These are phyloP conservation scores for Melanotaenia boesemani DNA, from an alignment of 2,797 vertebrate genomes.

Conservation along the genomic window DNA sequence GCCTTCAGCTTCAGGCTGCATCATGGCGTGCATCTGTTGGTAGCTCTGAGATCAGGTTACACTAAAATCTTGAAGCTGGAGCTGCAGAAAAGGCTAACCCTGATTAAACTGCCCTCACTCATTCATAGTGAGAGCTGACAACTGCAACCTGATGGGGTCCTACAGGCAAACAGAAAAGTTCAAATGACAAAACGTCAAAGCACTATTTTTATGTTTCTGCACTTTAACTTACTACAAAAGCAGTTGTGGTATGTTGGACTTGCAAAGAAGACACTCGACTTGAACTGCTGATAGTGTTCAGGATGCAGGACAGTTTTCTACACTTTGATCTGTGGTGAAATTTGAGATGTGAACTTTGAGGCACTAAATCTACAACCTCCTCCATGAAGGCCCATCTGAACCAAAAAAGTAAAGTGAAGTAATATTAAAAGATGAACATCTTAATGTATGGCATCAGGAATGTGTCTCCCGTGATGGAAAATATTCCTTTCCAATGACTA, in stretches of 20 bases:
- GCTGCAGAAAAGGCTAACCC: slow-evolving; percentile 4
- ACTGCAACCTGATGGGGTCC: background rate
- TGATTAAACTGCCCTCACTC: background rate
- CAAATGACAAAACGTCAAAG: too few relatives aligned
- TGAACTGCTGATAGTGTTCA: too few relatives aligned
- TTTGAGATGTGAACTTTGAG: background rate
- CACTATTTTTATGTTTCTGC: too few relatives aligned
- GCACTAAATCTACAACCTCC: background rate
- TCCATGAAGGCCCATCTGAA: too few relatives aligned
- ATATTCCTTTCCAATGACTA: background rate
- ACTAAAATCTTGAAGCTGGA: slow-evolving; percentile 20
- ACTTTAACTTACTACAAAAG: too few relatives aligned
- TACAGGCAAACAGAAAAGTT: background rate
- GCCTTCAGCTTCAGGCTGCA: slow-evolving; percentile 34
- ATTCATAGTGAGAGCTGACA: background rate
- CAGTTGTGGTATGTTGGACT: too few relatives aligned
- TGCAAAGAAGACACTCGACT: too few relatives aligned
- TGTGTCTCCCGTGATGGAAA: background rate
- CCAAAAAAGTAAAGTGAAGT: background rate
- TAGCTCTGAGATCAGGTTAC: slow-evolving; percentile 34
- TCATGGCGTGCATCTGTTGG: slow-evolving; percentile 16
- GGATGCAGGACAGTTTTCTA: too few relatives aligned
- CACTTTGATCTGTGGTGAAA: background rate
- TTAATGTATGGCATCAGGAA: background rate
- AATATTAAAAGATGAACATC: fast-evolving